Evolutionary conservation across 2,113 vertebrate species (phyloP).

Genomic region (Scomber japonicus): DNA sequence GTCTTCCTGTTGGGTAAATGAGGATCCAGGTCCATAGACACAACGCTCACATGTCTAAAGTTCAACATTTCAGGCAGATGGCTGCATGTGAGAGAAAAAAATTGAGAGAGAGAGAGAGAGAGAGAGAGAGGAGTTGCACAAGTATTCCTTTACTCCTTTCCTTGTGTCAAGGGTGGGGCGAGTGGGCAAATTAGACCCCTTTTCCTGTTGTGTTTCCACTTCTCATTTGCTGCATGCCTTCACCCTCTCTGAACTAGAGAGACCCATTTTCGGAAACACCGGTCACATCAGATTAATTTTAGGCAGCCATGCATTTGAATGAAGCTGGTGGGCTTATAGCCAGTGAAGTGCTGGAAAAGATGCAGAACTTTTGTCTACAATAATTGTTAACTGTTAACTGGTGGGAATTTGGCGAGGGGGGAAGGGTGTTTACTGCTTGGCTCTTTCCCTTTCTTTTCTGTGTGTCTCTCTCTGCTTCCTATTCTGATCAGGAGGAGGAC

Average conservation of each 20-base stretch:
- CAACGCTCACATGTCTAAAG: slow-evolving; percentile 66
- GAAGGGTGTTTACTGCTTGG: not conserved
- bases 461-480: slow-evolving; percentile 9
- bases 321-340: not conserved
- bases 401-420: not conserved
- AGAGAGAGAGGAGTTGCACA: slow-evolving; percentile 4
- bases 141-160: slow-evolving; percentile 27
- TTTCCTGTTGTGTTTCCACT: slow-evolving; percentile 65
- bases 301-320: not conserved
- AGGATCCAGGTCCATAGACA: slow-evolving; percentile 17
- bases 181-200: slow-evolving; percentile 40
- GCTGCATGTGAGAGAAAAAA: not conserved
- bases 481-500: slow-evolving; percentile 12
- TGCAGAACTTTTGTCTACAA: not conserved
- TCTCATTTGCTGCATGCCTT: slow-evolving; percentile 15
- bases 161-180: slow-evolving; percentile 49
- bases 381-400: not conserved
- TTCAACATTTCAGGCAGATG: slow-evolving; percentile 56
- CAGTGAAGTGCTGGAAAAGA: not conserved
- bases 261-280: not conserved
- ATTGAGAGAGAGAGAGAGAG: not conserved
- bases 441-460: not conserved
- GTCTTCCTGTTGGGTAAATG: not conserved
- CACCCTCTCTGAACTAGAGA: slow-evolving; percentile 1
- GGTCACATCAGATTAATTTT: slow-evolving; percentile 29